phyloP scores from a whole-genome alignment of 2,113 vertebrate species.

The Chaetorhynchus papuensis region DNA sequence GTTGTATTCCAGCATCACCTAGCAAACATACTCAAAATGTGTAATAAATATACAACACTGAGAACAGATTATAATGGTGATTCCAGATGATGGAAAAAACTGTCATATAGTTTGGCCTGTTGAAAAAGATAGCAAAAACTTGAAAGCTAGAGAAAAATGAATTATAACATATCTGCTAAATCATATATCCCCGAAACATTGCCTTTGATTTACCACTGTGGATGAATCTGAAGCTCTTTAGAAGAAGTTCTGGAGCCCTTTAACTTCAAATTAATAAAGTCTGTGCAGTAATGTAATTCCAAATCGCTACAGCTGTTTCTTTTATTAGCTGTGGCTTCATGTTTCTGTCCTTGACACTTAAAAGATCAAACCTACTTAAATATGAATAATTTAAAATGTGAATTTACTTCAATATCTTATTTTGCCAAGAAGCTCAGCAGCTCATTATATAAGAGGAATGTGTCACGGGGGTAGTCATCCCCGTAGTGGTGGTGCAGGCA shows the following conservation, averaged over 20 bases:
- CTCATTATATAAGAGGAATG: slow-evolving; percentile 42
- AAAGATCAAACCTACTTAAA: slow-evolving; percentile 59
- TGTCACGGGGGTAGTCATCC: slow-evolving; percentile 20
- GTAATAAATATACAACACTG: not conserved
- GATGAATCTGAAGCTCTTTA: not conserved
- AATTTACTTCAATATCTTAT: slow-evolving; percentile 7
- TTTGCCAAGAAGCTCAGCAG: slow-evolving; percentile 24
- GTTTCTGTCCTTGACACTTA: slow-evolving; percentile 55
- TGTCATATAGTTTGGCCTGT: not conserved
- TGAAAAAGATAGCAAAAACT: not conserved
- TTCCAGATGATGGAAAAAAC: not conserved
- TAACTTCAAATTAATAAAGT: slow-evolving; percentile 8
- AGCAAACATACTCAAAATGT: not conserved
- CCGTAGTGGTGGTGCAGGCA: not conserved
- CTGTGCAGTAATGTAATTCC: slow-evolving; percentile 11
- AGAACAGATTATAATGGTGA: not conserved
- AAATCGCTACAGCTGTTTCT: not conserved
- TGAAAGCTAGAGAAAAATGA: not conserved
- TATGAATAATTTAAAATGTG: slow-evolving; percentile 48
- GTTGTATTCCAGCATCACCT: not conserved
- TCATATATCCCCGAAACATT: not conserved
- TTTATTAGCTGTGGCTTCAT: slow-evolving; percentile 50
- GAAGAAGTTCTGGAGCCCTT: slow-evolving; percentile 6
- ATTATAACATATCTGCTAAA: not conserved
- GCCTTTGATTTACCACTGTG: not conserved